Evolutionary conservation across 2,888 invertebrate species (phyloP).

Genomic region (Bimastos eiseni): DNA sequence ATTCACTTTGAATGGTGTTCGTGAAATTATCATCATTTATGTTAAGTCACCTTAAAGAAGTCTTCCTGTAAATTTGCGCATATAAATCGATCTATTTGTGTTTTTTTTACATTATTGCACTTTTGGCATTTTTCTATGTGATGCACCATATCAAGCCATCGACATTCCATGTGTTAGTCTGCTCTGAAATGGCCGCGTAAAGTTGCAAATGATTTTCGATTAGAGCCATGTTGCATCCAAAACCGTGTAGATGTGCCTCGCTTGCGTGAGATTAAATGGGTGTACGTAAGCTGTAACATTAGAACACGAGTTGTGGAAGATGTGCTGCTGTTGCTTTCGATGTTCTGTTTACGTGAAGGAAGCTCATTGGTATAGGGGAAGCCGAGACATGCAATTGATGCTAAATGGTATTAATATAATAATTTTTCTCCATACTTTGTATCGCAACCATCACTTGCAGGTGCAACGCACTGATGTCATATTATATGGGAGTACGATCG

Average conservation of each 20-base stretch:
- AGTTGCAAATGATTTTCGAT: not conserved
- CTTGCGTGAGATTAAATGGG: not conserved
- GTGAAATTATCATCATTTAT: too few species aligned
- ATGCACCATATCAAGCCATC: not conserved
- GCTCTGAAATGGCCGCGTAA: not conserved
- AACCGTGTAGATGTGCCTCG: not conserved
- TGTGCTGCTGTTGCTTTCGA: not conserved
- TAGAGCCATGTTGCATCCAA: not conserved
- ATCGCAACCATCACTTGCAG: not conserved
- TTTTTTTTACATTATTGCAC: not conserved
- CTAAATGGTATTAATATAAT: not conserved
- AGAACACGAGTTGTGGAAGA: not conserved
- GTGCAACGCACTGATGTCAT: not conserved
- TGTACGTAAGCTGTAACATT: too few species aligned
- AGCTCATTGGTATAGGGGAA: not conserved
- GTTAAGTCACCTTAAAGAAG: too few species aligned
- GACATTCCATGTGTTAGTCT: not conserved
- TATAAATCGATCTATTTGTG: not conserved
- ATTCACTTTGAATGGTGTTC: not conserved
- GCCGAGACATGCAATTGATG: not conserved
- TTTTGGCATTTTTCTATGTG: not conserved
- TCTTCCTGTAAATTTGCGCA: not conserved
- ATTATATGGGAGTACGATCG: not conserved
- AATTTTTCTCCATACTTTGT: not conserved
- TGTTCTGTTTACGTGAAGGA: slow-evolving; percentile 5